A percentile compares a stretch with the other conserved stretches of the same genome.
Evolutionary conservation across 2,888 invertebrate genomes (phyloP).

Genomic region (Heliconius ethilla): DNA sequence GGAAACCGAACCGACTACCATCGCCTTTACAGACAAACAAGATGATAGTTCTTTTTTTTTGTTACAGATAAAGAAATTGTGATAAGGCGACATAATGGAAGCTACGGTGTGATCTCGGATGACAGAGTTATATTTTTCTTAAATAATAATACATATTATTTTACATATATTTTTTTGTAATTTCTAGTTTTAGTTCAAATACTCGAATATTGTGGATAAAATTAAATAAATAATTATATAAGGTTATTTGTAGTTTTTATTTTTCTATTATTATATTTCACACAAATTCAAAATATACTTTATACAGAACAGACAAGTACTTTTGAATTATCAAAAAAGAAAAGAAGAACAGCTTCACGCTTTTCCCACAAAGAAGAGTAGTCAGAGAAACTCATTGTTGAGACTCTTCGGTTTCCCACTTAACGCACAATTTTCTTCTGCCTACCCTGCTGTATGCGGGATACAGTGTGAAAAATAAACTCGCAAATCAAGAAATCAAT

Average conservation of each 20-base stretch:
- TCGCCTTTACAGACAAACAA: no score
- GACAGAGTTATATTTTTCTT: conserved; percentile 60
- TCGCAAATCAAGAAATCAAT: no score
- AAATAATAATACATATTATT: conserved; percentile 44
- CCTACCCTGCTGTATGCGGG: no score
- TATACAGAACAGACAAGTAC: no score
- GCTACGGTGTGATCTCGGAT: conserved; percentile 77
- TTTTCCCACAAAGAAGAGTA: no score
- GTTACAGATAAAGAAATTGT: conserved; percentile 62
- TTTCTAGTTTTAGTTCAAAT: conserved; percentile 48
- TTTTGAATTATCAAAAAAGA: no score
- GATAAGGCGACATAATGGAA: conserved; percentile 68
- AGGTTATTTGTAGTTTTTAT: conserved; percentile 8
- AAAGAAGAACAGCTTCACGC: no score
- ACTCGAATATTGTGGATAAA: conserved; percentile 48
- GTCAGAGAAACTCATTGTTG: no score
- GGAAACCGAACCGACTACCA: no score
- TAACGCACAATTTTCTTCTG: no score
- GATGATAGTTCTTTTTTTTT: conserved; percentile 26
- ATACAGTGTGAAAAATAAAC: no score
- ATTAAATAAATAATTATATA: conserved; percentile 45
- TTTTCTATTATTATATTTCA: neutral
- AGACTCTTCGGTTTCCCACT: no score
- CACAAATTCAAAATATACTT: neutral
- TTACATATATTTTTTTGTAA: conserved; percentile 49